Evolutionary conservation across 2,113 vertebrate species (phyloP).

Genomic region (Odontesthes bonariensis): DNA sequence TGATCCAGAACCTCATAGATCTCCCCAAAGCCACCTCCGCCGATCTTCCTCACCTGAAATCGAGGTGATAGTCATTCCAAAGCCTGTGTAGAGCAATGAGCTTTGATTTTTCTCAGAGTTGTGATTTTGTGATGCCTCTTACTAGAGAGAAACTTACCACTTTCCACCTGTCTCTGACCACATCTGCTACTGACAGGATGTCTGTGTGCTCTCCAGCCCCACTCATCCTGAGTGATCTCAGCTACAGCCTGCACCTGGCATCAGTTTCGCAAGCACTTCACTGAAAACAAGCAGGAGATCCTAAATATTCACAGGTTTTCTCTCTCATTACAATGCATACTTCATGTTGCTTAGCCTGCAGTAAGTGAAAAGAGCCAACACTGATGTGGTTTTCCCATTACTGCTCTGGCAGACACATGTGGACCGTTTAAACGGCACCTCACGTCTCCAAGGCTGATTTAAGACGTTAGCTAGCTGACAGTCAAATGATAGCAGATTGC

Average conservation of each 20-base stretch:
- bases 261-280: constrained; percentile 71
- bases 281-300: constrained; percentile 45
- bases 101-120: neutral
- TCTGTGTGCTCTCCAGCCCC: constrained; percentile 94
- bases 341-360: neutral
- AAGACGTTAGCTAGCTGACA: constrained; percentile 24
- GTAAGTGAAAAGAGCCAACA: neutral
- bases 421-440: constrained; percentile 1
- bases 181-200: constrained; percentile 94
- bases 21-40: constrained; percentile 98
- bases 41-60: constrained; percentile 93
- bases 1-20: constrained; percentile 98
- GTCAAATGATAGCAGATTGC: neutral
- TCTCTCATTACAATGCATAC: neutral
- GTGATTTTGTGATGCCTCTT: constrained; percentile 7
- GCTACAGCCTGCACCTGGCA: constrained; percentile 76
- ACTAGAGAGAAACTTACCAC: constrained; percentile 88
- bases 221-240: constrained; percentile 91
- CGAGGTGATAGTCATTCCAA: neutral
- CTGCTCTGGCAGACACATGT: constrained; percentile 1
- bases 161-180: constrained; percentile 99
- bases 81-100: neutral
- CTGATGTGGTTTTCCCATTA: too few relatives aligned
- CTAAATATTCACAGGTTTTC: neutral
- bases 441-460: constrained; percentile 11